phyloP scores from a whole-genome alignment of 1,140 invertebrate genomes.

The Oncopodura yosiiana region DNA sequence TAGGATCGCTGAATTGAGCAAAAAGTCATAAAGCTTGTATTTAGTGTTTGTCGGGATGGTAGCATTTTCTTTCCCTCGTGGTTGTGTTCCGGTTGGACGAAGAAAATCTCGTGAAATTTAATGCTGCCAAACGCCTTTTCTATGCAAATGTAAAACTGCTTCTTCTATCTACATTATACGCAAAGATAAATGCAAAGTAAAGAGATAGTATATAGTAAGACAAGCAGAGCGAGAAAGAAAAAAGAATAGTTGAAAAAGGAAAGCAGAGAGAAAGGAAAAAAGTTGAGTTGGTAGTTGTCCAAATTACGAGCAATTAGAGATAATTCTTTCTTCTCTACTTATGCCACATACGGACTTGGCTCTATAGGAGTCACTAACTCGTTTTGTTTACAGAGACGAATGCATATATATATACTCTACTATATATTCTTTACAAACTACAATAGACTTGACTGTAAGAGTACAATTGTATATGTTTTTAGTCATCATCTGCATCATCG shows the following conservation, averaged over 20 bases:
- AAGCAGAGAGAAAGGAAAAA: constrained; percentile 21
- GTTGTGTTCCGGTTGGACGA: constrained; percentile 1
- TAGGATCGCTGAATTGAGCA: too few relatives aligned
- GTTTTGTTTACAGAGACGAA: too few relatives aligned
- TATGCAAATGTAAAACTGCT: constrained; percentile 28
- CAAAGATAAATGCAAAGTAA: constrained; percentile 28
- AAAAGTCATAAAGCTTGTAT: too few relatives aligned
- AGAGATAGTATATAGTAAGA: too few relatives aligned
- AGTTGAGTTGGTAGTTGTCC: constrained; percentile 32
- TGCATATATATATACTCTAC: too few relatives aligned
- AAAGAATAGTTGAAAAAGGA: not conserved
- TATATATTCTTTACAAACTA: too few relatives aligned
- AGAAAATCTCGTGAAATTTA: constrained; percentile 26
- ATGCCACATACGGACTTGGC: too few relatives aligned
- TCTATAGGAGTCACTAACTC: too few relatives aligned
- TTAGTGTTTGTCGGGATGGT: not conserved
- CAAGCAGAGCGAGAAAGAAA: not conserved
- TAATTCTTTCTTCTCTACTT: constrained; percentile 26
- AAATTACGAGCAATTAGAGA: constrained; percentile 36
- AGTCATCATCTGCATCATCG: too few relatives aligned
- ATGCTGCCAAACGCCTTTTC: constrained; percentile 35
- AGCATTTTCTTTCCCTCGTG: not conserved
- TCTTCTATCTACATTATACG: too few relatives aligned
- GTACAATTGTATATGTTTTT: too few relatives aligned
- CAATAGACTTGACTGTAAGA: too few relatives aligned